Evolutionary conservation across 1,140 invertebrate genomes (phyloP).

Genomic region (Lasioglossum albipes): DNA sequence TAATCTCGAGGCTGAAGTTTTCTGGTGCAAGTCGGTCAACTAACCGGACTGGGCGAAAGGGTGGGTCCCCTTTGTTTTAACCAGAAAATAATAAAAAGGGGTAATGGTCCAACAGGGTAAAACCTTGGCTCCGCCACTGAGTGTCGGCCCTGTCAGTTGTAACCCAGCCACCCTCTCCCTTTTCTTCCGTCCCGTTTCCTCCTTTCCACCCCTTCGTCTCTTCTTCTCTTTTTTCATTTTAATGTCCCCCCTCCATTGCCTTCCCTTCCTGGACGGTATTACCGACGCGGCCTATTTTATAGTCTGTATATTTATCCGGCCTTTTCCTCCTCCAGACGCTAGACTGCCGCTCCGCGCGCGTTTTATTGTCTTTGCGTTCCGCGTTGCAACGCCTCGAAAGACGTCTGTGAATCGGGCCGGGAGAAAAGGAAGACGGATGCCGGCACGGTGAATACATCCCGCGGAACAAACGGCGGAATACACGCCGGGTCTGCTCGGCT

Average conservation of each 20-base stretch:
- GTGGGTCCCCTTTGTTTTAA: constrained; percentile 53
- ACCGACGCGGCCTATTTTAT: constrained; percentile 39
- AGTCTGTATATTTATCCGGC: constrained; percentile 44
- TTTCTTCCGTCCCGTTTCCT: not conserved
- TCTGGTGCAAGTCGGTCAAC: constrained; percentile 54
- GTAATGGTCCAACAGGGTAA: constrained; percentile 45
- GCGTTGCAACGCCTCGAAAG: constrained; percentile 27
- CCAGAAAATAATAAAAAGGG: constrained; percentile 57
- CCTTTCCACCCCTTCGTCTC: not conserved
- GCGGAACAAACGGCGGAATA: constrained; percentile 22
- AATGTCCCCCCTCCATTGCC: not conserved
- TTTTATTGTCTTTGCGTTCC: constrained; percentile 46
- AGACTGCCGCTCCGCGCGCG: constrained; percentile 11
- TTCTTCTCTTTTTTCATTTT: constrained; percentile 1
- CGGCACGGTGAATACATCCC: constrained; percentile 19
- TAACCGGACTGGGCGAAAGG: constrained; percentile 33
- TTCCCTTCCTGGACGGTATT: not conserved
- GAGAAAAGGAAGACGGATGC: constrained; percentile 19
- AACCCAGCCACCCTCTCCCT: constrained; percentile 22
- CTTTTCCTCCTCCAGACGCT: constrained; percentile 34
- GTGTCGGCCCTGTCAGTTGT: constrained; percentile 37
- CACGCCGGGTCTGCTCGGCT: not conserved
- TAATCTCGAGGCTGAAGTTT: constrained; percentile 47
- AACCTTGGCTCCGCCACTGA: constrained; percentile 22
- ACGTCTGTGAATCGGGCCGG: constrained; percentile 12